phyloP scores from a whole-genome alignment of 2,113 vertebrate genomes.

The Ictalurus furcatus region DNA sequence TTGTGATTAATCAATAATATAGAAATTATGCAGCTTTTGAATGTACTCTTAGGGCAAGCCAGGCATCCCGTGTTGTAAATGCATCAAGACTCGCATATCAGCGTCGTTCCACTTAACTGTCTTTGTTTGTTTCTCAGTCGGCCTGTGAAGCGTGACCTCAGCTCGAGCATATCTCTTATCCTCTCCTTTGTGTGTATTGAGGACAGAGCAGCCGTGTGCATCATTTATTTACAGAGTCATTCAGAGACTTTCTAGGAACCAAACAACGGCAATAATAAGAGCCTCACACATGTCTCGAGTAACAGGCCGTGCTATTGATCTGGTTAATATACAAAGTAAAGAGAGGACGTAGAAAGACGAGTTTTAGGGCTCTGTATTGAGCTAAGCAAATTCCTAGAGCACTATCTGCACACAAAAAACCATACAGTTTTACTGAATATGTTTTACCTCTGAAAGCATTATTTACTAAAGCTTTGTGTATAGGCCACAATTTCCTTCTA shows the following conservation, averaged over 20 bases:
- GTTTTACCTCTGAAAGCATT: neutral
- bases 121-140: conserved; percentile 1
- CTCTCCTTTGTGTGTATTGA: neutral
- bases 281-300: neutral
- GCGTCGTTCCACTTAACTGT: neutral
- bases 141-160: neutral
- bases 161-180: neutral
- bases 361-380: neutral
- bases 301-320: neutral
- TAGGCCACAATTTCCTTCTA: neutral
- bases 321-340: neutral
- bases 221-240: conserved; percentile 15
- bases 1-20: neutral
- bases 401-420: neutral
- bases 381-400: neutral
- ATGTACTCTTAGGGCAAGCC: neutral
- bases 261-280: conserved; percentile 7
- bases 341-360: neutral
- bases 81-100: neutral
- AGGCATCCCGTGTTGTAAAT: neutral
- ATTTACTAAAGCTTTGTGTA: neutral
- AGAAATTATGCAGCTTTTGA: neutral
- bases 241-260: conserved; percentile 1
- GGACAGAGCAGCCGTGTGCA: neutral
- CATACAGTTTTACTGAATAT: neutral